Base-by-base conservation (phyloP, 92 coral and sea anemone genomes). In the Parazoanthus atlanticus region DNA sequence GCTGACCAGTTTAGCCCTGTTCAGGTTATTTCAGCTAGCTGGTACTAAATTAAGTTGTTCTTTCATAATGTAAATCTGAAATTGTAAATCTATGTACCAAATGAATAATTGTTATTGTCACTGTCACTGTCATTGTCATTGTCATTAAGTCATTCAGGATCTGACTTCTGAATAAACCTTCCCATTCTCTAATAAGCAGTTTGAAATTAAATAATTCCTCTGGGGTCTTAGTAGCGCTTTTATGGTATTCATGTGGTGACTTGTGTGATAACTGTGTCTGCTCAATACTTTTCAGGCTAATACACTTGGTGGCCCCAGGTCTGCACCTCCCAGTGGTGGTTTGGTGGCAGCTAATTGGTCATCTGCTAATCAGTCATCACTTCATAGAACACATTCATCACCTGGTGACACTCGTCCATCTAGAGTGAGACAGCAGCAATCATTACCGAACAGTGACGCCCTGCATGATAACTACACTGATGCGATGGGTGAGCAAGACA, bases 261-360 rank as follows among this genome's bases (percentile, higher is more conserved):
- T 23, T 3, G 1, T 29, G 25, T 31, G 76, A 30, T 72, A 0
- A 10, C 0, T 72, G 36, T 49, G 41, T 28, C 19, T 61, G 31
- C 29, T n/a, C 19, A 21, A 47, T 52, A 41, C 41, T 41, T 84
- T 30, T 47, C 87, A 84, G 87, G 8, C 41, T 15, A 84, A 71
- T 74, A 25, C 67, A 1, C 58, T 28, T 6, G 25, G 87, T 69
- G 87, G 87, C 34, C 87, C 87, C n/a, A 84, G 41, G 28, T 84
- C 87, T 5, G 87, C 87, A 16, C 87, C 87, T 5, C 87, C 46
- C 8, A 49, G 8, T 19, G 34, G 87, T 47, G 34, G 87, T 47
- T 84, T 84, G 65, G 78, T 84, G 49, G 87, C 87, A 5, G 86
- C 86, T 4, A 84, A 32, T 41, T 84, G 87, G 87, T 84, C 87